phyloP scores from a whole-genome alignment of 2,888 invertebrate species.

The Cinara cedri region DNA sequence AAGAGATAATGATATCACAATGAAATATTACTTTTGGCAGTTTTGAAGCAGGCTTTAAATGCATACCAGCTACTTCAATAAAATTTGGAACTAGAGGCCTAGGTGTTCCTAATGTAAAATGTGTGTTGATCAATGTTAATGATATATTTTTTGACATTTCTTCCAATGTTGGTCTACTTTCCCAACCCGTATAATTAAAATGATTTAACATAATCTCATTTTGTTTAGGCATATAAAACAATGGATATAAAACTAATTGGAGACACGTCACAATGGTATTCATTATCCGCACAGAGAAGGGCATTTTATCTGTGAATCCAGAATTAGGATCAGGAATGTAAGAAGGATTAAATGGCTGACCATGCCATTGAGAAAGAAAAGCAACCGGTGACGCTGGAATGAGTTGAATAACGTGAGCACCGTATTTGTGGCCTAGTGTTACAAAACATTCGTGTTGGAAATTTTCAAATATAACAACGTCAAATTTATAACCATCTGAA shows the following conservation, averaged over 20 bases:
- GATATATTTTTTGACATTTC: constrained; percentile 58
- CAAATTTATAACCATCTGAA: constrained; percentile 39
- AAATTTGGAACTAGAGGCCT: constrained; percentile 35
- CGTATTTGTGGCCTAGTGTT: constrained; percentile 58
- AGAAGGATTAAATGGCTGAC: constrained; percentile 34
- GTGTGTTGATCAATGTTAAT: constrained; percentile 58
- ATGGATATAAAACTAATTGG: constrained; percentile 11
- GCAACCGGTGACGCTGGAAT: constrained; percentile 5
- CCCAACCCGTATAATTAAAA: constrained; percentile 58
- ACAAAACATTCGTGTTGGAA: constrained; percentile 56
- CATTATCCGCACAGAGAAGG: constrained; percentile 4
- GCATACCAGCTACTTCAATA: constrained; percentile 43
- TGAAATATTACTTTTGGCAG: constrained; percentile 27
- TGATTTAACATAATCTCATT: constrained; percentile 56
- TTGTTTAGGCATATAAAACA: constrained; percentile 58
- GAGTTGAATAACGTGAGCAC: constrained; percentile 54
- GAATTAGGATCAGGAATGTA: constrained; percentile 50
- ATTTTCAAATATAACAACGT: constrained; percentile 42
- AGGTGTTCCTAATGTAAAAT: constrained; percentile 39
- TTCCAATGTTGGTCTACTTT: constrained; percentile 56
- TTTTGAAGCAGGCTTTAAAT: constrained; percentile 39
- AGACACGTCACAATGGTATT: constrained; percentile 29
- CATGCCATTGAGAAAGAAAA: constrained; percentile 27
- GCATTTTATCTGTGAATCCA: constrained; percentile 38
- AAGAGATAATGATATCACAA: background rate